Percentiles rank a stretch among this genome's conserved stretches.
phyloP scores from a whole-genome alignment of 2,888 invertebrate genomes.

The Coecobrya sp. region DNA sequence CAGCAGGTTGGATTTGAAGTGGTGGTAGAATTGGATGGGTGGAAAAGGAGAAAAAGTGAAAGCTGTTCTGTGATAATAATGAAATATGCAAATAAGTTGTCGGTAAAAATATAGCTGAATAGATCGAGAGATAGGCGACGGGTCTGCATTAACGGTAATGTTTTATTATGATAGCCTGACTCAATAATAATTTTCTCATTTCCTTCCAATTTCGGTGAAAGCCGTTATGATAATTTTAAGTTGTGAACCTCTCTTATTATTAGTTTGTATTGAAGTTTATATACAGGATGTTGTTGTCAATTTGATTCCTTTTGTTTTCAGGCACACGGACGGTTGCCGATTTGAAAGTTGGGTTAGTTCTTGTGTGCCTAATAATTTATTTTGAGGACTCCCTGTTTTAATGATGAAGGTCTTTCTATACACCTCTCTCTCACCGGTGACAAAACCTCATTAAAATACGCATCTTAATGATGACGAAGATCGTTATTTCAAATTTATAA shows the following conservation, averaged over 20 bases:
- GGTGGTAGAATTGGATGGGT: not conserved
- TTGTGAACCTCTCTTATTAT: too few species aligned
- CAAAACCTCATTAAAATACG: conserved; percentile 55
- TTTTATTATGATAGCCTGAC: conserved; percentile 32
- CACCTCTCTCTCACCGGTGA: not conserved
- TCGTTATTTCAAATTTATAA: conserved; percentile 38
- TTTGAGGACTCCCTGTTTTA: not conserved
- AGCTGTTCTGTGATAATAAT: conserved; percentile 11
- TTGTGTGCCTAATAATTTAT: not conserved
- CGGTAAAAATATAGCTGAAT: conserved; percentile 9
- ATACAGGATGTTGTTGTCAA: too few species aligned
- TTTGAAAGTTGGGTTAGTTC: not conserved
- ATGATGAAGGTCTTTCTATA: conserved; percentile 18
- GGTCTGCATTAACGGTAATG: not conserved
- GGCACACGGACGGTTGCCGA: not conserved
- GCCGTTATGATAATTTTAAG: conserved; percentile 37
- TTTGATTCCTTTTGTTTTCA: too few species aligned
- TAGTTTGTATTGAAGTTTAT: too few species aligned
- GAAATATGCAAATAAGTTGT: conserved; percentile 69
- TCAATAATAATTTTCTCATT: conserved; percentile 29
- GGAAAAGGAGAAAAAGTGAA: not conserved
- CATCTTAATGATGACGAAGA: too few species aligned
- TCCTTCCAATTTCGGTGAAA: not conserved
- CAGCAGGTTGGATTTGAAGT: conserved; percentile 70
- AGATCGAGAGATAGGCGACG: not conserved